A percentile compares a stretch with the other conserved stretches of the same genome.
Conservation (phyloP, 2,113 vertebrate species). For the Myodes glareolus region DNA sequence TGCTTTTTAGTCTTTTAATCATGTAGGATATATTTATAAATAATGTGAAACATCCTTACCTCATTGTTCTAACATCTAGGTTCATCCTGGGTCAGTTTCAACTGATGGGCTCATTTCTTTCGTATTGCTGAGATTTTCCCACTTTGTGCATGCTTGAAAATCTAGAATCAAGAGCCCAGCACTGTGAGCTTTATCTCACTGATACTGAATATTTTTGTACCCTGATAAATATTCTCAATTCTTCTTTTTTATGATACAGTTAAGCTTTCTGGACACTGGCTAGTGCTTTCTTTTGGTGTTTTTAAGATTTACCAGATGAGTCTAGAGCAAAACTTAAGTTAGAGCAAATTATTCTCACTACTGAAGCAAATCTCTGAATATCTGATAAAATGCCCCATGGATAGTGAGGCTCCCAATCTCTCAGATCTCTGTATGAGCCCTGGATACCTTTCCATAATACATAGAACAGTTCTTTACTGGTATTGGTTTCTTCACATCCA, state of each 20-base stretch:
- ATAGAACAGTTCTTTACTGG: neutral
- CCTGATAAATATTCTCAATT: neutral
- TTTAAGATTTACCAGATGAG: constrained; percentile 46
- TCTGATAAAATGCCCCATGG: neutral
- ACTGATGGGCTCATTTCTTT: neutral
- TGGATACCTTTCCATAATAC: neutral
- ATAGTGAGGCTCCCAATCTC: neutral
- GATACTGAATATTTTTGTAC: constrained; percentile 19
- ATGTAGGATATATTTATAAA: neutral
- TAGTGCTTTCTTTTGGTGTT: constrained; percentile 30
- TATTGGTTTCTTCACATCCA: neutral
- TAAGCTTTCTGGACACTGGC: constrained; percentile 21
- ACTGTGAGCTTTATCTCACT: neutral
- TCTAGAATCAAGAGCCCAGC: constrained; percentile 6
- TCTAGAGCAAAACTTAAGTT: constrained; percentile 36
- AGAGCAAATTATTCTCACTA: neutral
- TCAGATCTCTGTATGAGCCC: neutral
- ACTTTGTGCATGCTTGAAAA: neutral
- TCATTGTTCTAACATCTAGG: constrained; percentile 36
- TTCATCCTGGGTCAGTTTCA: constrained; percentile 23
- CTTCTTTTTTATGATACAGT: neutral
- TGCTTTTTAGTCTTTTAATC: neutral
- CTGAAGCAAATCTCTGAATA: constrained; percentile 21
- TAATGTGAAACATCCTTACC: neutral
- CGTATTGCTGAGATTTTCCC: neutral